Base-by-base conservation (phyloP, 2,113 vertebrate species). In the Mirza zaza region DNA sequence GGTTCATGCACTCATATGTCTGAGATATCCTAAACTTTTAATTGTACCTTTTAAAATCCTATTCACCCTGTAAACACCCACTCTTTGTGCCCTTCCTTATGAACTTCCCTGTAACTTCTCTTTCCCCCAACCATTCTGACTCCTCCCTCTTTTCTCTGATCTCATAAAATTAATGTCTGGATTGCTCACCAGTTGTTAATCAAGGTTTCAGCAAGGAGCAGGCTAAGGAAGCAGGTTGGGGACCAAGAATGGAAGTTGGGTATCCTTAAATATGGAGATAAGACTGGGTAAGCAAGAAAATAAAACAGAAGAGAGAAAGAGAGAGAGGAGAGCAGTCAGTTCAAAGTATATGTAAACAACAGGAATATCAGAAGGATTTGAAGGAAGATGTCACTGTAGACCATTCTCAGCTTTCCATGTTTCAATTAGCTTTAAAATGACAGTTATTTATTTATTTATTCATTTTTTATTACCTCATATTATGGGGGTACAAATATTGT, bases 171-270 rank as follows among this genome's bases (percentile, higher is more conserved):
- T 91, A 42, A 87, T 67, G 29, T 36, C 39, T 52, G 14, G 10
- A 73, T 91, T 85, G 48, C 29, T 95, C 52, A 76, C 18, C 25
- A 23, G 17, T 63, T 94, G 21, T 90, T 96, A 87, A 92, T 57
- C 27, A 91, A 39, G 2, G 15, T 96, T 12, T 63, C 57, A 61
- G 79, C 55, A 93, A 95, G 23, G 18, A 87, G 8, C 63, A 91
- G 67, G 23, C 48, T 10, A 55, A 75, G 36, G 13, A 77, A 77
- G 57, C 39, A 71, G 29, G 1, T 52, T 48, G 65, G n/a, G 4
- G 48, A 75, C 3, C 67, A 80, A 81, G n/a, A 87, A 11, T 1
- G 27, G 52, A 95, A 59, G 12, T 42, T 67, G 15, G 90, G 21
- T 45, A 36, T 29, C 23, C 3, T 23, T 91, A 82, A 73, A 63